Conservation (phyloP, 1,140 invertebrate species). For the Elymnias hypermnestra region DNA sequence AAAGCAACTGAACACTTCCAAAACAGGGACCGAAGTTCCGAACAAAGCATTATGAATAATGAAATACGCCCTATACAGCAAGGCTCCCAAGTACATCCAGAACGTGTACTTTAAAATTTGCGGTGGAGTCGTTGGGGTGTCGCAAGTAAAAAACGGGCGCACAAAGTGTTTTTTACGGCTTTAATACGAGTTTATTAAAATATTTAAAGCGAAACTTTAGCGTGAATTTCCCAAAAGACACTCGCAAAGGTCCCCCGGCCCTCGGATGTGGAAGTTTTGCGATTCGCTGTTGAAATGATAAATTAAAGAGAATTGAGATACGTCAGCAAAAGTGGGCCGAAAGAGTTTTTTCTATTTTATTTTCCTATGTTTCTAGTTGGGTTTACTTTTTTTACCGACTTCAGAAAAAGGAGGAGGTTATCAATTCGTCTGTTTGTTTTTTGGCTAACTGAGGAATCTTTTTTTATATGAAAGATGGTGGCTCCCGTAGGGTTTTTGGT, state of each 20-base stretch:
- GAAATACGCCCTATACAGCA: constrained; percentile 53
- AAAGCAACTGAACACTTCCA: constrained; percentile 51
- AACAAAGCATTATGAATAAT: constrained; percentile 71
- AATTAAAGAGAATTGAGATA: constrained; percentile 55
- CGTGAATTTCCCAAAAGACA: constrained; percentile 69
- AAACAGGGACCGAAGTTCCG: constrained; percentile 45
- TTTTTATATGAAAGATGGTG: no score
- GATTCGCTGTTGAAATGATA: constrained; percentile 53
- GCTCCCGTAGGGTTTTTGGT: no score
- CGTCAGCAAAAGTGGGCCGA: constrained; percentile 31
- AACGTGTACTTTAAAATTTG: constrained; percentile 41
- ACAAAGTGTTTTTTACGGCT: constrained; percentile 71
- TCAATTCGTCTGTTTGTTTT: no score
- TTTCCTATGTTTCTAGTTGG: neutral
- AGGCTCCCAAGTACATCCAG: constrained; percentile 28
- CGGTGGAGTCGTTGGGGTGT: constrained; percentile 46
- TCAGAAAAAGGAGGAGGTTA: no score
- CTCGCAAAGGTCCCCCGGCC: constrained; percentile 45
- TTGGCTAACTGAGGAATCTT: no score
- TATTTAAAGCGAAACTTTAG: constrained; percentile 71
- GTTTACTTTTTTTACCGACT: no score
- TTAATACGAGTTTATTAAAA: constrained; percentile 74
- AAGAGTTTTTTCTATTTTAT: constrained; percentile 1
- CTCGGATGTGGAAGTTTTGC: constrained; percentile 49
- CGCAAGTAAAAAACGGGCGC: constrained; percentile 53